Conservation (phyloP, 2,113 vertebrate genomes). For the Bolborhynchus lineola region DNA sequence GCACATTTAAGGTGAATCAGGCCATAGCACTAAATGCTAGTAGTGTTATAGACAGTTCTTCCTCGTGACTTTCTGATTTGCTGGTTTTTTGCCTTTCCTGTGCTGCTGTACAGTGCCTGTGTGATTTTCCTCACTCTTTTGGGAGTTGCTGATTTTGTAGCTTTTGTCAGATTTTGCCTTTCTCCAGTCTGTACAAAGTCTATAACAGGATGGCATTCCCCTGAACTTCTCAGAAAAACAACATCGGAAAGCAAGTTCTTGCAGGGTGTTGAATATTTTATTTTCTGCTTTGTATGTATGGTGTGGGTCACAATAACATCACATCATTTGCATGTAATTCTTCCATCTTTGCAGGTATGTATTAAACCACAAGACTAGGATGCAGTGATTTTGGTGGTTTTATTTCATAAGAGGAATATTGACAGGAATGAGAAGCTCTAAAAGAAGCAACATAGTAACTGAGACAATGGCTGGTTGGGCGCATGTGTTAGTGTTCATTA, state of each 20-base stretch:
- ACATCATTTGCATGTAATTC: accelerated
- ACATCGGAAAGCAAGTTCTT: neutral
- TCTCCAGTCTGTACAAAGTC: neutral
- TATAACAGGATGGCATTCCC: neutral
- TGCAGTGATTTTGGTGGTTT: neutral
- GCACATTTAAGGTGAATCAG: neutral
- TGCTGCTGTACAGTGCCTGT: neutral
- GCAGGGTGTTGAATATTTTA: neutral
- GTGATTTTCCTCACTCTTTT: neutral
- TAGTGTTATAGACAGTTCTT: neutral
- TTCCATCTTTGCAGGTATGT: neutral
- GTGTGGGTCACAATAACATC: neutral
- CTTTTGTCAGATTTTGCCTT: neutral
- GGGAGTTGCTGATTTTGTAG: neutral
- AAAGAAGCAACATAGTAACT: neutral
- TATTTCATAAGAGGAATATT: neutral
- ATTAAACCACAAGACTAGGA: neutral
- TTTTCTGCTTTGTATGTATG: neutral
- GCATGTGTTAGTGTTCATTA: neutral
- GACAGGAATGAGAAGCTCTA: neutral
- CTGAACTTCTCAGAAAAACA: neutral
- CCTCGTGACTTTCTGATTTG: neutral
- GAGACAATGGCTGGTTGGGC: neutral
- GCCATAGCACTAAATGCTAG: neutral
- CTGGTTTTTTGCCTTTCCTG: neutral